Evolutionary conservation across 2,113 vertebrate species (phyloP).

Genomic region (Herpailurus yagouaroundi): DNA sequence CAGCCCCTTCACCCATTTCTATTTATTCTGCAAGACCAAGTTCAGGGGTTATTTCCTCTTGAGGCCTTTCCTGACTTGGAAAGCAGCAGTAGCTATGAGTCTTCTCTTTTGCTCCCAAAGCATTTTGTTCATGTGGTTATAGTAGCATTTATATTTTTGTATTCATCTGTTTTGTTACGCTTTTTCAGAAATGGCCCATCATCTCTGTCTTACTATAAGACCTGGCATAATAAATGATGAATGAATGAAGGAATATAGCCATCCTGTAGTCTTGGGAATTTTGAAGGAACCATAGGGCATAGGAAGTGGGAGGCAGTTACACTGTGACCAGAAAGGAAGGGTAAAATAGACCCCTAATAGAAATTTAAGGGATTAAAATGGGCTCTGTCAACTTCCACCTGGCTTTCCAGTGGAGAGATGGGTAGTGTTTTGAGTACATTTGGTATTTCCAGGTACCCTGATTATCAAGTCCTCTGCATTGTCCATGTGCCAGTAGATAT

Average conservation of each 20-base stretch:
- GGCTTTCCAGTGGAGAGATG: neutral
- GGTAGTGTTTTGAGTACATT: neutral
- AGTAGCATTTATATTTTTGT: neutral
- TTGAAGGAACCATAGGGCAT: neutral
- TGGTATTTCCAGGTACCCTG: neutral
- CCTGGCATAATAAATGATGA: neutral
- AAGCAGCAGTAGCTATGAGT: neutral
- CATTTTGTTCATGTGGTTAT: neutral
- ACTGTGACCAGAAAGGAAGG: neutral
- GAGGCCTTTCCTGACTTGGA: neutral
- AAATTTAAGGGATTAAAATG: neutral
- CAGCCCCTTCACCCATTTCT: neutral
- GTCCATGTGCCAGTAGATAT: neutral
- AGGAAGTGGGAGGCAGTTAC: neutral
- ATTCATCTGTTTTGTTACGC: neutral
- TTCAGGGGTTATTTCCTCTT: neutral
- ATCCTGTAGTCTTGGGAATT: neutral
- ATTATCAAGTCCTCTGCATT: neutral
- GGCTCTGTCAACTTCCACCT: neutral
- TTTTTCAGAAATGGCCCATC: neutral
- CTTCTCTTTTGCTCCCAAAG: neutral
- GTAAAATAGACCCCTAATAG: neutral
- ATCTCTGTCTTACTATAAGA: neutral
- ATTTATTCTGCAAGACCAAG: neutral
- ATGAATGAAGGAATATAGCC: neutral